Conservation (phyloP, 2,888 invertebrate genomes). For the Lymantria dispar region DNA sequence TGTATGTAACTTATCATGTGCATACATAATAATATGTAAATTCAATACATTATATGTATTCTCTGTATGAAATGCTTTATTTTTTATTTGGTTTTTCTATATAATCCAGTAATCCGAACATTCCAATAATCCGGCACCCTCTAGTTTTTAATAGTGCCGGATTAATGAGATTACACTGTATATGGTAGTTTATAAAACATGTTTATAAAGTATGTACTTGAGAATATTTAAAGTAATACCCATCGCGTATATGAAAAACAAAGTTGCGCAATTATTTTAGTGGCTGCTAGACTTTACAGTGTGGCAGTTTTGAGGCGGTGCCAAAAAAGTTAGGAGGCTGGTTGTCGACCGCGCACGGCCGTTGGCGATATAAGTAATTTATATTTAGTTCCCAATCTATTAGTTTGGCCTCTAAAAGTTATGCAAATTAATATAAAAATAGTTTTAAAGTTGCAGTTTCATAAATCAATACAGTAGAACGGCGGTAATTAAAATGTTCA, state of each 20-base stretch:
- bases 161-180: no score
- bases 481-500: no score
- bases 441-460: conserved; percentile 16
- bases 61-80: no score
- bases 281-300: conserved; percentile 17
- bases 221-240: not conserved
- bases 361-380: conserved; percentile 29
- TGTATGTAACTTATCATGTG: no score
- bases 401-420: conserved; percentile 22
- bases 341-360: conserved; percentile 30
- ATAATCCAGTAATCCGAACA: no score
- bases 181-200: no score
- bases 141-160: no score
- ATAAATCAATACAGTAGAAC: not conserved
- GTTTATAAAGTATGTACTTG: no score
- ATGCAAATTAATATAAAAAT: conserved; percentile 32
- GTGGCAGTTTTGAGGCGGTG: conserved; percentile 42
- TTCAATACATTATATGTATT: no score
- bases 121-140: no score
- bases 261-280: conserved; percentile 1
- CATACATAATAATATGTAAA: no score
- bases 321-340: conserved; percentile 49
- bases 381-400: conserved; percentile 29
- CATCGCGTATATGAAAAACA: not conserved
- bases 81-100: no score